Evolutionary conservation across 23 tunicate species (phyloP).

Genomic region (Halocynthia roretzi): DNA sequence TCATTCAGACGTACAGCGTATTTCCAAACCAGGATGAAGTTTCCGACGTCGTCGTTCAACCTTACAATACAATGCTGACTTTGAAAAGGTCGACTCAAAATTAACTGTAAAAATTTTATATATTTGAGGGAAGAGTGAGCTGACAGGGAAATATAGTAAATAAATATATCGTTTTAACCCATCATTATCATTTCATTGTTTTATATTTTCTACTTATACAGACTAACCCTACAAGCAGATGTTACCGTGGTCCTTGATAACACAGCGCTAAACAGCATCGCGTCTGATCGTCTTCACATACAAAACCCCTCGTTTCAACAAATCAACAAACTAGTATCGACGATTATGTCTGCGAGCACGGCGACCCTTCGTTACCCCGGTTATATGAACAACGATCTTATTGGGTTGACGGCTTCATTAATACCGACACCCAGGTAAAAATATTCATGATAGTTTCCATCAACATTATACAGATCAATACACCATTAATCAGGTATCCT

Average conservation of each 20-base stretch:
- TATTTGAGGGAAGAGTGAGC: not conserved
- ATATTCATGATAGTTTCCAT: not conserved
- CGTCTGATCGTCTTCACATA: constrained; percentile 92
- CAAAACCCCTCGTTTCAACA: constrained; percentile 93
- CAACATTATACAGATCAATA: too few species aligned
- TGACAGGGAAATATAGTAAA: not conserved
- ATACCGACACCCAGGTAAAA: constrained; percentile 97
- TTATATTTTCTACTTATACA: constrained; percentile 1
- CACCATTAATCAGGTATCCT: too few species aligned
- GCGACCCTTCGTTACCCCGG: constrained; percentile 98
- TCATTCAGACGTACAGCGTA: constrained; percentile 97
- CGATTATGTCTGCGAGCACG: constrained; percentile 99
- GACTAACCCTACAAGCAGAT: constrained; percentile 94
- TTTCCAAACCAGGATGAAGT: constrained; percentile 99
- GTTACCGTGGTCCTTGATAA: constrained; percentile 95
- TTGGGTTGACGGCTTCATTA: constrained; percentile 80
- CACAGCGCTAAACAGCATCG: constrained; percentile 92
- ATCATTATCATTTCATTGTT: not conserved
- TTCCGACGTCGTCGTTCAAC: constrained; percentile 99
- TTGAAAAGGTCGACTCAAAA: constrained; percentile 32
- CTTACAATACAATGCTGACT: constrained; percentile 97
- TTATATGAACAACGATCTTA: constrained; percentile 98
- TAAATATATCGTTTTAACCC: not conserved
- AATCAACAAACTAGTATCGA: constrained; percentile 98
- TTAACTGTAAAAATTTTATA: not conserved